Evolutionary conservation across 2,113 vertebrate species (phyloP), one percentile per base, ranked within the genome.

Genomic region (Stomatorhinus ivindoensis): DNA sequence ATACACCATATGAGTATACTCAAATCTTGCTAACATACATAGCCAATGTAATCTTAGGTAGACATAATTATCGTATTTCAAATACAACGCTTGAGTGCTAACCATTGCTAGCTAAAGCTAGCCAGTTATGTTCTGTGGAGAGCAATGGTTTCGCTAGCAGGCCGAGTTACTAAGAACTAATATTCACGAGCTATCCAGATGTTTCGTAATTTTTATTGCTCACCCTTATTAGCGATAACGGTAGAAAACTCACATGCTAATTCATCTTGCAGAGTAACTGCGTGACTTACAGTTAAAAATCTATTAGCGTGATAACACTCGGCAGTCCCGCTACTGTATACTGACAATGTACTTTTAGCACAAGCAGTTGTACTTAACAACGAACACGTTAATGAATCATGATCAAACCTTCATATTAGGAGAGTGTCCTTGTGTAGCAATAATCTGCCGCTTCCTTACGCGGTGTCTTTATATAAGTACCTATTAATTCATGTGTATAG

Each of bases 361-460:
- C 44, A 11, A 47, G 8, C 44, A 47, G 44, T 24, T 39, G 5
- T 31, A 50, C 24, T 44, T 27, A 76, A 48, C 21, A 39, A 76
- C 17, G 21, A 42, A 87, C 39, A 88, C 87, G 15, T 51, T 76
- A 87, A 55, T 88, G 53, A 31, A 90, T 83, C 0, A 88, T 76
- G 55, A 86, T 8, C 95, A 91, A 92, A 96, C 96, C 95, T 96
- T 95, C 94, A 96, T 93, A 93, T 93, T 93, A 94, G 61, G 47
- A 89, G 46, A 86, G 69, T 53, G n/a, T 80, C 86, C 86, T 80
- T 83, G 21, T 65, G 69, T 55, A 83, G n/a, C 51, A 51, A 83
- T 42, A 55, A 55, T 88, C 48, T 39, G 35, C 9, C 50, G 50
- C 50, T 55, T 35, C 31, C 19, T 31, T 58, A 39, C 9, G 55